These are phyloP conservation scores for Trachelus troglodyta DNA, from an alignment of 2,888 invertebrate genomes.

Conservation along the genomic window DNA sequence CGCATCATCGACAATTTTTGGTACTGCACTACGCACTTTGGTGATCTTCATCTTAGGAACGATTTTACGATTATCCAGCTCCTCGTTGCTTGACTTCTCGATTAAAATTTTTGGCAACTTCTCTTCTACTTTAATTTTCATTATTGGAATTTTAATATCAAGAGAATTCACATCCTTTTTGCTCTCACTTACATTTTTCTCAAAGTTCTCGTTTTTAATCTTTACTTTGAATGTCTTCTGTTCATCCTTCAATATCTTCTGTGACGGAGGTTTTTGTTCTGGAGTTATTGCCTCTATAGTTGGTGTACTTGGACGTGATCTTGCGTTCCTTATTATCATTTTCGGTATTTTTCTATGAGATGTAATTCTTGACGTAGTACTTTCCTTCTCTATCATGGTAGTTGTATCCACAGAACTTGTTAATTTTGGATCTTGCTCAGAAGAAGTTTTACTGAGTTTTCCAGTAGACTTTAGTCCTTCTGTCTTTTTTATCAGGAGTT, in stretches of 20 bases:
- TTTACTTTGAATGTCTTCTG: conserved; percentile 30
- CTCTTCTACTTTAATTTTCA: conserved; percentile 54
- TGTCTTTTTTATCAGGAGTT: conserved; percentile 51
- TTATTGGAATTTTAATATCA: conserved; percentile 47
- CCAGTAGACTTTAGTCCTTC: conserved; percentile 26
- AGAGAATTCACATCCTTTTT: neutral
- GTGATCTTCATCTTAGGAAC: conserved; percentile 54
- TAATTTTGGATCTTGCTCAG: conserved; percentile 20
- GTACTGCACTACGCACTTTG: conserved; percentile 37
- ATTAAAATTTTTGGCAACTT: conserved; percentile 44
- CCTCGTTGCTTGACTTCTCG: conserved; percentile 29
- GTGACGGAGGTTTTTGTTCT: conserved; percentile 24
- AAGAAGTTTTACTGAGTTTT: neutral
- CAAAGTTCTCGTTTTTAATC: conserved; percentile 39
- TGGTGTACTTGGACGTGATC: conserved; percentile 59
- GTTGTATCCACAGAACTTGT: conserved; percentile 33
- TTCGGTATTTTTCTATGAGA: conserved; percentile 60
- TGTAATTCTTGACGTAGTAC: neutral
- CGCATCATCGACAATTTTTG: conserved; percentile 11
- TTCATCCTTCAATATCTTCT: conserved; percentile 30
- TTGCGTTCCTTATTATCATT: conserved; percentile 60
- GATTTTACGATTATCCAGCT: conserved; percentile 34
- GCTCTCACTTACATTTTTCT: conserved; percentile 4
- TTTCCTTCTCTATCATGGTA: neutral
- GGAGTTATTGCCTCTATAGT: conserved; percentile 45